phyloP scores from a whole-genome alignment of 2,888 invertebrate genomes.

The Acrocyrtus sp. region DNA sequence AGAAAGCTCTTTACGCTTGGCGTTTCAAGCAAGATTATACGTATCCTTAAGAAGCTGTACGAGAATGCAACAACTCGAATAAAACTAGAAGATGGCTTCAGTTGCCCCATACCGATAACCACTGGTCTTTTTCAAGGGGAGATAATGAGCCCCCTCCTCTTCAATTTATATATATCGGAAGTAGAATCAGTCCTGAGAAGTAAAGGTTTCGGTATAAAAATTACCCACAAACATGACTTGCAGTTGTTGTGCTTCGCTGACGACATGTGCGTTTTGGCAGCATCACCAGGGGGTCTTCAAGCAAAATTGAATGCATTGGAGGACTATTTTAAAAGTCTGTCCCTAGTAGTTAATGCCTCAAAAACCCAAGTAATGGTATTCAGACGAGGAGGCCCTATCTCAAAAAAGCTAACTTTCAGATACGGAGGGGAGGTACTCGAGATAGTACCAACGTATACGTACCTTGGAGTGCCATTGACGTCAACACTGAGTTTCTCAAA shows the following conservation, averaged over 20 bases:
- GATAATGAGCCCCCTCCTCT: constrained; percentile 6
- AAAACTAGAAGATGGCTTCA: background rate
- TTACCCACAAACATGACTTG: too few species aligned
- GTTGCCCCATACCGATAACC: background rate
- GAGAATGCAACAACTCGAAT: constrained; percentile 13
- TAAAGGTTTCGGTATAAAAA: too few species aligned
- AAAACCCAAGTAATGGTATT: constrained; percentile 26
- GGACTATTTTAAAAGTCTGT: background rate
- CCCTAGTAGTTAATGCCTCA: constrained; percentile 3
- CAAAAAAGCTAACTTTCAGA: too few species aligned
- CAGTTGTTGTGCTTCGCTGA: constrained; percentile 24
- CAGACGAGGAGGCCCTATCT: background rate
- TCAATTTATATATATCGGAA: constrained; percentile 24
- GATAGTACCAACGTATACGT: background rate
- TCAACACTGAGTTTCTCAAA: too few species aligned
- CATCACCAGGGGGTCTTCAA: constrained; percentile 8
- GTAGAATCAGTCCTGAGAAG: too few species aligned
- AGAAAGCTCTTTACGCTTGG: constrained; percentile 1
- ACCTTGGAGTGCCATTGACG: constrained; percentile 24
- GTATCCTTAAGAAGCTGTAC: constrained; percentile 7
- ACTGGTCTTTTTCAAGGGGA: constrained; percentile 20
- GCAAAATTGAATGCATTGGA: constrained; percentile 4
- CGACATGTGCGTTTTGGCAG: constrained; percentile 13
- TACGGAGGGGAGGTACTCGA: constrained; percentile 17
- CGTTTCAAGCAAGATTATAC: constrained; percentile 12